Percentiles rank a stretch among this genome's conserved stretches.
These are phyloP conservation scores for Caenorhabditis auriculariae DNA, from an alignment of 2,888 invertebrate genomes.

Conservation along the genomic window DNA sequence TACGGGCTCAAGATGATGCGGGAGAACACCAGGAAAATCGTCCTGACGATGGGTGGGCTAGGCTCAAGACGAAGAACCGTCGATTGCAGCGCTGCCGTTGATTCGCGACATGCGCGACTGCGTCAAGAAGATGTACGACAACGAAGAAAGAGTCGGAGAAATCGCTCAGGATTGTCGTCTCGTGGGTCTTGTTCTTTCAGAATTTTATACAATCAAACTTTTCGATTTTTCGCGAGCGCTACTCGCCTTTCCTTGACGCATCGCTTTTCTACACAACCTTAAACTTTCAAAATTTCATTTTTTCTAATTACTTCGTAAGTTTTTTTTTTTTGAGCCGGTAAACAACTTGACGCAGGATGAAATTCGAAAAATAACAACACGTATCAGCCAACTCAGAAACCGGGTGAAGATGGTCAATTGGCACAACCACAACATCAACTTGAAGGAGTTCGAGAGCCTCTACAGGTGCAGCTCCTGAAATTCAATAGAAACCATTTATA, in stretches of 20 bases:
- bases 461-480: constrained; percentile 22
- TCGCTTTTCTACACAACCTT: too few relatives aligned
- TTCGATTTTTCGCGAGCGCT: background rate
- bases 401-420: constrained; percentile 39
- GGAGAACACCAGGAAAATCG: constrained; percentile 16
- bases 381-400: constrained; percentile 14
- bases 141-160: constrained; percentile 18
- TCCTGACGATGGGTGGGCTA: constrained; percentile 12
- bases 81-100: constrained; percentile 21
- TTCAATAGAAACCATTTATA: background rate
- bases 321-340: too few relatives aligned
- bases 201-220: background rate
- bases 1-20: constrained; percentile 32
- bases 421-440: constrained; percentile 43
- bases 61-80: too few relatives aligned
- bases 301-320: too few relatives aligned
- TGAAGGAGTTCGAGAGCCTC: constrained; percentile 37
- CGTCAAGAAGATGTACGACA: constrained; percentile 34
- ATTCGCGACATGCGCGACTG: constrained; percentile 24
- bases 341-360: constrained; percentile 1
- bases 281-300: background rate
- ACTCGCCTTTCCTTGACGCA: too few relatives aligned
- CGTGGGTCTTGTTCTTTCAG: background rate
- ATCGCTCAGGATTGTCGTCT: constrained; percentile 23
- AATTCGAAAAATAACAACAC: constrained; percentile 14